A percentile compares a stretch with the other conserved stretches of the same genome.
phyloP scores from a whole-genome alignment of 2,797 vertebrate species.

The Tadarida brasiliensis region DNA sequence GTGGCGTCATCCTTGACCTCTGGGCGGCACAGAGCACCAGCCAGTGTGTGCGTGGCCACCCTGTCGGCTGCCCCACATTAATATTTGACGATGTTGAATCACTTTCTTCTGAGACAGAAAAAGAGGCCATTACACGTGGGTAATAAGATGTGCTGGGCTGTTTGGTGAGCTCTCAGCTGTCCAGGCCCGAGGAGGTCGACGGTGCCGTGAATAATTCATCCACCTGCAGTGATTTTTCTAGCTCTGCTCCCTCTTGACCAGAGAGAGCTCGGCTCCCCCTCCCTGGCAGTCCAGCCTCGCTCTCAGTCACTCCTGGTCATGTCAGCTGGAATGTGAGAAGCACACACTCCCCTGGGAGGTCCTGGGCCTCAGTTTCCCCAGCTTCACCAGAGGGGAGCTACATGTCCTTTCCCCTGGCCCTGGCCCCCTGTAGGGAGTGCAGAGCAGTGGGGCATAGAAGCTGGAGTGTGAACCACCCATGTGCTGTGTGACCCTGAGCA shows the following conservation, averaged over 20 bases:
- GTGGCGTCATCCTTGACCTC: neutral
- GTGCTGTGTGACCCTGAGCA: neutral
- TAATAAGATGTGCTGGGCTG: slow-evolving; percentile 49
- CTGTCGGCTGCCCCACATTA: neutral
- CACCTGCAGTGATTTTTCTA: neutral
- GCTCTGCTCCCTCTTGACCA: neutral
- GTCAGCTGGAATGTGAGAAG: neutral
- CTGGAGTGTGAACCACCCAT: fast-evolving
- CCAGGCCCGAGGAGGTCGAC: slow-evolving; percentile 45
- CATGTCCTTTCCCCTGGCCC: no score
- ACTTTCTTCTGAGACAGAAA: slow-evolving; percentile 41
- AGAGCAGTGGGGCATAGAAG: fast-evolving
- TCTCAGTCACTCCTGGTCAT: neutral
- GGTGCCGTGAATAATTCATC: slow-evolving; percentile 76
- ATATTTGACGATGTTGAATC: slow-evolving; percentile 71
- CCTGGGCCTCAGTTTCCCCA: neutral
- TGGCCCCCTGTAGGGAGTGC: neutral
- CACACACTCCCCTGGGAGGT: neutral
- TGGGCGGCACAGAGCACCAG: neutral
- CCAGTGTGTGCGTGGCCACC: neutral
- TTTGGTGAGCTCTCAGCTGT: neutral
- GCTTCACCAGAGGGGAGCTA: no score
- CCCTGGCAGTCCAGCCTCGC: neutral
- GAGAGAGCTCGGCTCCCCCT: neutral
- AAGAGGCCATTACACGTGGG: slow-evolving; percentile 61